A percentile compares a stretch with the other conserved stretches of the same genome.
phyloP scores from a whole-genome alignment of 1,140 invertebrate species.

The Asobara japonica region DNA sequence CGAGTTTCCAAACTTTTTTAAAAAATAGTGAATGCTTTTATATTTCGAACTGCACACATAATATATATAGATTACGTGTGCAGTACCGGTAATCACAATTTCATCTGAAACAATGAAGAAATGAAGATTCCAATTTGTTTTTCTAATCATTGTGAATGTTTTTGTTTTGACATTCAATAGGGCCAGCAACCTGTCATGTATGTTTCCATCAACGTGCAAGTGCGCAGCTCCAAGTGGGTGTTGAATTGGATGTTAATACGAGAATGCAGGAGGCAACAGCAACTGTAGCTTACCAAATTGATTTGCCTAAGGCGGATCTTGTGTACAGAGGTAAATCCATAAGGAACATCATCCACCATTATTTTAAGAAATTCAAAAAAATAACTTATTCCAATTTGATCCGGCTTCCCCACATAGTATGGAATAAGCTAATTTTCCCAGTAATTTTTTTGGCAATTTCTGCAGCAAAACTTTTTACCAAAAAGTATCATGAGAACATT shows the following conservation, averaged over 20 bases:
- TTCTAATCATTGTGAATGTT: neutral
- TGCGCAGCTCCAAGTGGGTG: constrained; percentile 87
- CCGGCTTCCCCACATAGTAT: too few species aligned
- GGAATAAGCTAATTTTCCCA: too few species aligned
- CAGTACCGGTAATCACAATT: too few species aligned
- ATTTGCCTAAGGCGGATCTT: constrained; percentile 95
- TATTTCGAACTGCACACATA: too few species aligned
- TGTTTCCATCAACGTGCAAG: constrained; percentile 96
- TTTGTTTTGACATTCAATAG: constrained; percentile 49
- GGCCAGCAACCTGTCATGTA: constrained; percentile 83
- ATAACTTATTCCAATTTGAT: constrained; percentile 1
- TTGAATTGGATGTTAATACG: constrained; percentile 87
- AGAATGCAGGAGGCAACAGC: constrained; percentile 91
- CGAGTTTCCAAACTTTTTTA: too few species aligned
- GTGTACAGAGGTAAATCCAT: constrained; percentile 83
- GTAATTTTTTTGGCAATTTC: too few species aligned
- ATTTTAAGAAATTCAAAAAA: too few species aligned
- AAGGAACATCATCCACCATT: too few species aligned
- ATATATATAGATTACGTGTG: too few species aligned
- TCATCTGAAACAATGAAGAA: neutral
- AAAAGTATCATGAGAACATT: too few species aligned
- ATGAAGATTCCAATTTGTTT: neutral
- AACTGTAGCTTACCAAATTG: constrained; percentile 94
- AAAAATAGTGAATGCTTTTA: too few species aligned
- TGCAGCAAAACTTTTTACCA: too few species aligned